Evolutionary conservation across 2,888 invertebrate species (phyloP).

Genomic region (Acronicta alni): DNA sequence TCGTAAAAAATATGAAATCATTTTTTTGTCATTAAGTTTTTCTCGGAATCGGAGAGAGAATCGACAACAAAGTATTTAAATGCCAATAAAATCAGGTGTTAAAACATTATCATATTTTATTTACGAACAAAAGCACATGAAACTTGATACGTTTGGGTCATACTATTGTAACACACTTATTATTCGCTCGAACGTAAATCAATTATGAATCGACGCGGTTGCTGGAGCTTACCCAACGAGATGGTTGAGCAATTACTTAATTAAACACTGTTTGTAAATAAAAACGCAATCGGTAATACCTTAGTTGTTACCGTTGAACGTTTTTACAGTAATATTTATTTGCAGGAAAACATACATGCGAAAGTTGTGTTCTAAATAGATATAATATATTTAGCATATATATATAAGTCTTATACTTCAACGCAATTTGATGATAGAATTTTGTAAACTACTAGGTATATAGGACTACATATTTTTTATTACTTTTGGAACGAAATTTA

Average conservation of each 20-base stretch:
- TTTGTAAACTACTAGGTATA: too few relatives aligned
- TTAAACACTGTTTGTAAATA: slow-evolving; percentile 58
- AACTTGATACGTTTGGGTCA: slow-evolving; percentile 38
- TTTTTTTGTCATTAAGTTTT: slow-evolving; percentile 7
- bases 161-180: slow-evolving; percentile 48
- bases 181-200: slow-evolving; percentile 47
- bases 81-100: slow-evolving; percentile 32
- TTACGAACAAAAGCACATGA: slow-evolving; percentile 43
- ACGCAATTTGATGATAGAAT: too few relatives aligned
- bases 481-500: too few relatives aligned
- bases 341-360: background rate
- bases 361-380: too few relatives aligned
- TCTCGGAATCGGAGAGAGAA: slow-evolving; percentile 6
- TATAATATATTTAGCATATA: too few relatives aligned
- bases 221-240: slow-evolving; percentile 50
- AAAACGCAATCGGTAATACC: slow-evolving; percentile 45
- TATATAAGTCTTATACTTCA: too few relatives aligned
- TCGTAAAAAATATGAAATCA: background rate
- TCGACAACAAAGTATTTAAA: slow-evolving; percentile 39
- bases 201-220: slow-evolving; percentile 29
- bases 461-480: too few relatives aligned
- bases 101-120: slow-evolving; percentile 38
- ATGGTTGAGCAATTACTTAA: slow-evolving; percentile 53
- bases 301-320: slow-evolving; percentile 24
- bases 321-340: slow-evolving; percentile 14